These are phyloP conservation scores for Hucho hucho DNA, from an alignment of 2,113 vertebrate species.

Conservation along the genomic window DNA sequence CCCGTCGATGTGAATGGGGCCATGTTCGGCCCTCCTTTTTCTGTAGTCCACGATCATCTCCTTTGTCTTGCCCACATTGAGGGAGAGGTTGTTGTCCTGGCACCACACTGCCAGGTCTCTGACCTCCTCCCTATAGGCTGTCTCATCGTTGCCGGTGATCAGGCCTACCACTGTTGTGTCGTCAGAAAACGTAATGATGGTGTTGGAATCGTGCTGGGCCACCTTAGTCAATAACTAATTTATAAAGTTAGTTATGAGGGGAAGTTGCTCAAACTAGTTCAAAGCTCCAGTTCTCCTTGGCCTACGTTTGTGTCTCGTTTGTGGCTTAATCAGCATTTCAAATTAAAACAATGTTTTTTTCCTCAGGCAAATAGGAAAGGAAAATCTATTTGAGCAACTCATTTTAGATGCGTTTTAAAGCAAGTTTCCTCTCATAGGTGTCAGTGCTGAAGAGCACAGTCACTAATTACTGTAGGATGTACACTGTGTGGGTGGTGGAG, in stretches of 20 bases:
- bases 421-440: conserved; percentile 40
- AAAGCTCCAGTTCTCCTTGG: conserved; percentile 29
- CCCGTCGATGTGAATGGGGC: too few relatives aligned
- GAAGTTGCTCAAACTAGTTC: conserved; percentile 18
- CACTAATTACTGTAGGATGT: conserved; percentile 44
- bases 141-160: too few relatives aligned
- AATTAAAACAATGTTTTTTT: conserved; percentile 44
- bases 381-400: conserved; percentile 52
- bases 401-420: conserved; percentile 41
- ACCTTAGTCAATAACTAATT: not conserved
- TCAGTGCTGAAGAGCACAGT: conserved; percentile 35
- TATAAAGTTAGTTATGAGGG: conserved; percentile 5
- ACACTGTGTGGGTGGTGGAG: conserved; percentile 10
- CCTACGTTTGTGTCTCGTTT: conserved; percentile 45
- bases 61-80: too few relatives aligned
- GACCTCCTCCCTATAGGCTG: too few relatives aligned
- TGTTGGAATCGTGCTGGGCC: too few relatives aligned
- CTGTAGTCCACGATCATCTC: too few relatives aligned
- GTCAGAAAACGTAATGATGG: too few relatives aligned
- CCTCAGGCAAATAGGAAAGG: conserved; percentile 42
- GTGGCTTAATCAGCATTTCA: conserved; percentile 42
- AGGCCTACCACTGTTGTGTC: too few relatives aligned
- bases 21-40: too few relatives aligned
- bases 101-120: too few relatives aligned
- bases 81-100: too few relatives aligned